Evolutionary conservation across 2,113 vertebrate species (phyloP), one percentile per base, ranked within the genome.

Genomic region (Eurystomus gularis): DNA sequence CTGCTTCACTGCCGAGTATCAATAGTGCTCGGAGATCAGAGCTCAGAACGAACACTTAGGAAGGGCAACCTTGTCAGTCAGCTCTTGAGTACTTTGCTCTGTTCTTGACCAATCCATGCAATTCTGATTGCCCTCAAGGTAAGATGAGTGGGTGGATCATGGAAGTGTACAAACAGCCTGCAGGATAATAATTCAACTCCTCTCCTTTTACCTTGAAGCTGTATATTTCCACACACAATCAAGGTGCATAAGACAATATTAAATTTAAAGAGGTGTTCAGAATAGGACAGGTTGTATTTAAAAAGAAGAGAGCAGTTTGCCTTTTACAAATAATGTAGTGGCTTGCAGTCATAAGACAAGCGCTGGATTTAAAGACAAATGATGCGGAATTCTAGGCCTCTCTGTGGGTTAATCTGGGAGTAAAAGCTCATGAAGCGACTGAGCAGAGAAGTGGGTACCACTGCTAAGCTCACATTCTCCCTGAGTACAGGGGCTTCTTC

Each of bases 41-140:
- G 92, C 96, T 96, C 88, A 92, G 88, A 93, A 73, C 1, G 24
- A 95, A 61, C 88, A 10, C 77, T 92, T 90, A 90, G 96, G 82
- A 96, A 88, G 95, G 92, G 80, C 96, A 96, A 71, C 92, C 95
- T 88, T 95, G 96, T 96, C 95, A 96, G 90, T 96, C 96, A 97
- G 77, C 69, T 37, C 52, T 90, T 83, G 88, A 94, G 90, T 95
- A 71, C 93, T 96, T 92, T 94, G 93, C 96, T 96, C 94, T 93
- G 93, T 84, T 96, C 94, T 96, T 96, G 94, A 96, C 92, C 92
- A 96, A 83, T 94, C 94, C 76, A 75, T 79, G 85, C 76, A 95
- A 94, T 94, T 96, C 88, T 71, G 44, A 29, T 88, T 1, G 2
- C 92, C 90, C 90, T 96, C 90, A 92, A 97, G 93, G 92, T 83